phyloP scores from a whole-genome alignment of 2,113 vertebrate species.

The Alces alces region DNA sequence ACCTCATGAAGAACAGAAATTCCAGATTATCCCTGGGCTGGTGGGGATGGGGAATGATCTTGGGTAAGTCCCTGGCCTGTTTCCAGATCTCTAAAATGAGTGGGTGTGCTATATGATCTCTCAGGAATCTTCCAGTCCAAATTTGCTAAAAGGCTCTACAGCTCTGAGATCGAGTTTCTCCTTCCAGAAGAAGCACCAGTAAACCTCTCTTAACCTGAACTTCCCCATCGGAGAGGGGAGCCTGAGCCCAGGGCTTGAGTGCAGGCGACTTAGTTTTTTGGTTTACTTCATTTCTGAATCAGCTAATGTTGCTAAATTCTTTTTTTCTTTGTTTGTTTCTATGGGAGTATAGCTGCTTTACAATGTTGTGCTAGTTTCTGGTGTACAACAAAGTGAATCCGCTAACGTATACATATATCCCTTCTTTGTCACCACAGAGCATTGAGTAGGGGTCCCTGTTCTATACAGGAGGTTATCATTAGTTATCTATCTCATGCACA shows the following conservation, averaged over 20 bases:
- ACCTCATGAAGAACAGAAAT: neutral
- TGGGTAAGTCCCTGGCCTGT: neutral
- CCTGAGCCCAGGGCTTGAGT: neutral
- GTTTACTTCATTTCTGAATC: neutral
- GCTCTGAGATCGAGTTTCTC: neutral
- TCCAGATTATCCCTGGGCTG: slow-evolving; percentile 27
- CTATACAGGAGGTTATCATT: neutral
- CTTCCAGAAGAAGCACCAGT: neutral
- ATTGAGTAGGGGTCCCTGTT: neutral
- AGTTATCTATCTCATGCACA: neutral
- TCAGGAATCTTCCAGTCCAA: neutral
- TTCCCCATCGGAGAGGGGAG: neutral
- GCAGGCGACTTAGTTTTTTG: neutral
- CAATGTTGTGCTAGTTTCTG: neutral
- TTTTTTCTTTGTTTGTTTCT: neutral
- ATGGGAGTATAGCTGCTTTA: neutral
- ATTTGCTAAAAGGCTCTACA: slow-evolving; percentile 16
- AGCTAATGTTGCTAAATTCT: neutral
- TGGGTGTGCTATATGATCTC: neutral
- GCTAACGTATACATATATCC: neutral
- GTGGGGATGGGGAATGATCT: neutral
- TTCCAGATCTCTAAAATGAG: slow-evolving; percentile 11
- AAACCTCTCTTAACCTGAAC: neutral
- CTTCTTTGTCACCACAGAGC: neutral
- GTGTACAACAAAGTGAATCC: neutral